phyloP scores from a whole-genome alignment of 1,140 invertebrate species.

The Hyles euphorbiae region DNA sequence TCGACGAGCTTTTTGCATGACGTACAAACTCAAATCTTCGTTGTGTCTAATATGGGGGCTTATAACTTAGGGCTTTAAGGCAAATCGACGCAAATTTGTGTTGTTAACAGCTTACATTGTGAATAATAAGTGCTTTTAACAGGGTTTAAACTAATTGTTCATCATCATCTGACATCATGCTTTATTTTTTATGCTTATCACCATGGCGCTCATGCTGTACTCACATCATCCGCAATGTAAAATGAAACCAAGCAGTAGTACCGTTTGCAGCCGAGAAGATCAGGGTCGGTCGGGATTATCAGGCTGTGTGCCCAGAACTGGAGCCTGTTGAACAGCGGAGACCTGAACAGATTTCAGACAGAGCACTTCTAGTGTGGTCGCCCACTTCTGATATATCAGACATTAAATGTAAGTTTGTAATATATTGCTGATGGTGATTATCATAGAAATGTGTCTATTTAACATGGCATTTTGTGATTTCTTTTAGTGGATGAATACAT shows the following conservation, averaged over 20 bases:
- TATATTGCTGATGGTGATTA: not conserved
- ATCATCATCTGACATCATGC: slow-evolving; percentile 50
- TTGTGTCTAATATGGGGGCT: slow-evolving; percentile 2
- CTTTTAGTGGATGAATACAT: slow-evolving; percentile 94
- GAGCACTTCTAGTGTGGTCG: slow-evolving; percentile 96
- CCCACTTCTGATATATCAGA: slow-evolving; percentile 92
- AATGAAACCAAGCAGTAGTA: slow-evolving; percentile 72
- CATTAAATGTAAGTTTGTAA: slow-evolving; percentile 83
- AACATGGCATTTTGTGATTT: slow-evolving; percentile 6
- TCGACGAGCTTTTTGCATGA: slow-evolving; percentile 18
- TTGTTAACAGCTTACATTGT: not conserved
- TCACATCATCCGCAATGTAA: slow-evolving; percentile 61
- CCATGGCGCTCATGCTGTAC: slow-evolving; percentile 65
- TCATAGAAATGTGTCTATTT: slow-evolving; percentile 9
- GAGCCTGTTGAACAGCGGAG: slow-evolving; percentile 78
- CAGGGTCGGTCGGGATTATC: slow-evolving; percentile 94
- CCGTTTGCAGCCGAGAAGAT: slow-evolving; percentile 92
- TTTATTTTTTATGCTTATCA: slow-evolving; percentile 70
- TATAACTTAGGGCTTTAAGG: not conserved
- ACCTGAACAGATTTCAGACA: slow-evolving; percentile 82
- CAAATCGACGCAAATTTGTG: not conserved
- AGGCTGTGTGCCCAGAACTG: slow-evolving; percentile 91
- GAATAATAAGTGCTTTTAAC: not conserved
- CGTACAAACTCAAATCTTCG: slow-evolving; percentile 1
- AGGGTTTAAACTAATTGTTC: slow-evolving; percentile 13